Evolutionary conservation across 2,113 vertebrate genomes (phyloP), one percentile per base, ranked within the genome.

Genomic region (Girardinichthys multiradiatus): DNA sequence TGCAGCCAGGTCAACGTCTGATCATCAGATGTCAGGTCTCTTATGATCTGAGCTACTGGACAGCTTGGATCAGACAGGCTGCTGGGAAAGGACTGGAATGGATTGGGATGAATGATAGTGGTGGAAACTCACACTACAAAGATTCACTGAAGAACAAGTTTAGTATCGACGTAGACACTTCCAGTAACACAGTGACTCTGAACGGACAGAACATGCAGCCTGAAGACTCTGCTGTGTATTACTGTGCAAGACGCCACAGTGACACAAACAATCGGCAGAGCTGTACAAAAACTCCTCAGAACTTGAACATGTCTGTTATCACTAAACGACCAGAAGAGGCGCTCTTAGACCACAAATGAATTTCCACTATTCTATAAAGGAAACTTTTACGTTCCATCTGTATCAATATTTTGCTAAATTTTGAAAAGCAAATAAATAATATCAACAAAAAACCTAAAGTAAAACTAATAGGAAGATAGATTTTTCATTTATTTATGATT

Each of bases 41-140:
- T 51, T 51, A 51, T 51, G 0, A 8, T 3, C 48, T 51, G 48
- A n/a, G 21, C 21, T n/a, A 3, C 48, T 51, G 48, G 24, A 68
- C 74, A 74, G 2, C 9, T 28, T 86, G 76, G 80, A 85, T 89
- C 66, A 86, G 85, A 73, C 87, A 90, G 19, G n/a, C 45, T 63
- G 62, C 70, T 54, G 58, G 73, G 10, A 68, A 76, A 68, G 27
- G n/a, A 3, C 39, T 30, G 21, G 65, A 0, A 5, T 68, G 31
- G 65, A 76, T 76, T 35, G 59, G 42, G 35, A 9, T 4, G 6
- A 26, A 31, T 24, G 2, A 17, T 29, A 4, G 0, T 21, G 1
- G 0, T 45, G 51, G 0, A 57, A 5, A 1, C n/a, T 39, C 64
- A 0, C 2, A 4, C 26, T 60, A 33, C 9, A 68, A 61, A 76